Evolutionary conservation across 1,140 invertebrate species (phyloP).

Genomic region (Anastrepha ludens): DNA sequence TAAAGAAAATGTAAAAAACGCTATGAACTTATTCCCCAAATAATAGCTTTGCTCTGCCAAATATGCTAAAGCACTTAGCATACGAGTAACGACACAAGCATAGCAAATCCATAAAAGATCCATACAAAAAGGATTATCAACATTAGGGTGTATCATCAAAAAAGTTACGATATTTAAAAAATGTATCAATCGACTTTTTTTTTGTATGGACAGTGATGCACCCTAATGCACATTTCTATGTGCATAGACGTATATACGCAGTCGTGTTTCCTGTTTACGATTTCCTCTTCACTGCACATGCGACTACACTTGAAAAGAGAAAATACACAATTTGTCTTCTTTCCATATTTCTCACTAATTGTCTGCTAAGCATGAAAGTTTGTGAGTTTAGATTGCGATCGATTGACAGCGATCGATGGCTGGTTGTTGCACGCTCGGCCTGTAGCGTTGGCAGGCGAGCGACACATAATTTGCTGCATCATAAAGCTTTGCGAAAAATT

Average conservation of each 20-base stretch:
- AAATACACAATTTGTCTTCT: neutral
- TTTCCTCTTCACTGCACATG: constrained; percentile 2
- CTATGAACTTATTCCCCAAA: too few species aligned
- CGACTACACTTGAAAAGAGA: neutral
- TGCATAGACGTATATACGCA: neutral
- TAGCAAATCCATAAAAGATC: too few species aligned
- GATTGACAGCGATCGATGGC: constrained; percentile 40
- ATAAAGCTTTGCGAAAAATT: constrained; percentile 3
- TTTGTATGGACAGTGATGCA: too few species aligned
- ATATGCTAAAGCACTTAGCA: too few species aligned
- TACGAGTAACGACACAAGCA: too few species aligned
- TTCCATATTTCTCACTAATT: neutral
- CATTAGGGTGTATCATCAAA: too few species aligned
- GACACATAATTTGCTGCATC: constrained; percentile 19
- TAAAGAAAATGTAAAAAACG: too few species aligned
- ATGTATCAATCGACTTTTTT: too few species aligned
- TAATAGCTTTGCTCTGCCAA: too few species aligned
- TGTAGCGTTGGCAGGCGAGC: neutral
- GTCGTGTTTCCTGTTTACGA: constrained; percentile 37
- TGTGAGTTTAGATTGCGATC: constrained; percentile 24
- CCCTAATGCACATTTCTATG: neutral
- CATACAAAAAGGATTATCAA: too few species aligned
- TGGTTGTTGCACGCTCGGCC: neutral
- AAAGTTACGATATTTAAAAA: too few species aligned
- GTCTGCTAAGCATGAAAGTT: constrained; percentile 14